Base-by-base conservation (phyloP, 2,888 invertebrate species). In the Mythimna impura region DNA sequence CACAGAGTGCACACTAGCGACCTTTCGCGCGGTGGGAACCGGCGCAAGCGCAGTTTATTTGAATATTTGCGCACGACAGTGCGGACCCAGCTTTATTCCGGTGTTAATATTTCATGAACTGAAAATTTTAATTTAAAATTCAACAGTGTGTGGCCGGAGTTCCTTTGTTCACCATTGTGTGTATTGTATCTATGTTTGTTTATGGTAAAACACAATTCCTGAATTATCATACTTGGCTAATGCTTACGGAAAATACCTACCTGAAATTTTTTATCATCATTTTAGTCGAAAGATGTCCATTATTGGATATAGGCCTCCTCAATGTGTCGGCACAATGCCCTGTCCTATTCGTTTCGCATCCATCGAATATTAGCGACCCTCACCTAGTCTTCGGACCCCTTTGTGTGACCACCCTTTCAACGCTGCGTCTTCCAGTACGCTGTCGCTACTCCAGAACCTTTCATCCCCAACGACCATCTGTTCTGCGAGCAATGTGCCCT, bases 21-120 rank as follows among this genome's bases (percentile, higher is more conserved):
- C 92, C 94, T 92, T 90, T 91, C 89, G 83, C 91, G 84, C 86
- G 82, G 79, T 87, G 90, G 87, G 87, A 89, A 87, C 76, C 86
- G 85, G 88, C 91, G 91, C 92, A 84, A 87, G 91, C 91, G 93
- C 93, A 92, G 90, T 84, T 87, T 82, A 92, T 92, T 92, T 91
- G 90, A 93, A 94, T 93, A 91, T 90, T 87, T 86, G 87, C 85
- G 67, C 86, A 87, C 88, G 84, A 89, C 86, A 86, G 86, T 89
- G 88, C 87, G 89, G 82, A 85, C 88, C 82, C 84, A 75, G 86
- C 90, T 88, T 91, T 92, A 93, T 84, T 80, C 83, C 79, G 76
- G 81, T 76, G 93, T 94, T 92, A 94, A 94, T 94, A 94, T 94
- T 94, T 92, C 94, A 94, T 94, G 93, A 93, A 91, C 87, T 86